phyloP scores from a whole-genome alignment of 1,140 invertebrate genomes.

The Achatina immaculata region DNA sequence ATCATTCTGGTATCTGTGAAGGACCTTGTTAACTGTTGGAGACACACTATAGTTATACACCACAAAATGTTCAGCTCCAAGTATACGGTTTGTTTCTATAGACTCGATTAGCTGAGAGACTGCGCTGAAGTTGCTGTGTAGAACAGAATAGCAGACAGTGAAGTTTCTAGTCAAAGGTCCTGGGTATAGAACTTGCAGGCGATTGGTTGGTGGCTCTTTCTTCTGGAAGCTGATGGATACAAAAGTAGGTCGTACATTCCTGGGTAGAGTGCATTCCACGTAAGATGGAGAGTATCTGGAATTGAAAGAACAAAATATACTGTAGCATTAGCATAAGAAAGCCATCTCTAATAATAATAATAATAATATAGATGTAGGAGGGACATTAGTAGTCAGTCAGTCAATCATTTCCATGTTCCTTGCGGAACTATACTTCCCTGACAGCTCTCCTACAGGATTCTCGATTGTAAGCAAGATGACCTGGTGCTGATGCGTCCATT shows the following conservation, averaged over 20 bases:
- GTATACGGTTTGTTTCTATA: slow-evolving; percentile 5
- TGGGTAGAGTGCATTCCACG: neutral
- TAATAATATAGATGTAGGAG: no score
- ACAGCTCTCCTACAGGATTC: no score
- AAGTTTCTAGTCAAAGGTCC: neutral
- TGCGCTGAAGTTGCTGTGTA: neutral
- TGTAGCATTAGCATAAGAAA: no score
- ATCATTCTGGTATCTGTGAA: neutral
- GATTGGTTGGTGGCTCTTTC: neutral
- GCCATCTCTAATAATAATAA: no score
- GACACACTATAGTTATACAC: slow-evolving; percentile 16
- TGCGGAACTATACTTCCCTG: no score
- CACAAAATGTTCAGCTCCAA: slow-evolving; percentile 14
- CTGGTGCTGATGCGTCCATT: no score
- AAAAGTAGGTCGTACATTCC: neutral
- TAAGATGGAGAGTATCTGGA: neutral
- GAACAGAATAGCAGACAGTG: slow-evolving; percentile 12
- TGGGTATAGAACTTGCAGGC: neutral
- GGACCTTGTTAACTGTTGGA: neutral
- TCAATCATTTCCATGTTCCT: no score
- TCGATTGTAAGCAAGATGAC: no score
- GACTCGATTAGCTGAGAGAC: neutral
- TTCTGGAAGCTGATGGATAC: neutral
- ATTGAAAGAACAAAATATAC: no score
- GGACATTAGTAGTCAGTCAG: no score